A percentile compares a stretch with the other conserved stretches of the same genome.
Conservation (phyloP, 2,888 invertebrate species). For the Ephialtes manifestator region DNA sequence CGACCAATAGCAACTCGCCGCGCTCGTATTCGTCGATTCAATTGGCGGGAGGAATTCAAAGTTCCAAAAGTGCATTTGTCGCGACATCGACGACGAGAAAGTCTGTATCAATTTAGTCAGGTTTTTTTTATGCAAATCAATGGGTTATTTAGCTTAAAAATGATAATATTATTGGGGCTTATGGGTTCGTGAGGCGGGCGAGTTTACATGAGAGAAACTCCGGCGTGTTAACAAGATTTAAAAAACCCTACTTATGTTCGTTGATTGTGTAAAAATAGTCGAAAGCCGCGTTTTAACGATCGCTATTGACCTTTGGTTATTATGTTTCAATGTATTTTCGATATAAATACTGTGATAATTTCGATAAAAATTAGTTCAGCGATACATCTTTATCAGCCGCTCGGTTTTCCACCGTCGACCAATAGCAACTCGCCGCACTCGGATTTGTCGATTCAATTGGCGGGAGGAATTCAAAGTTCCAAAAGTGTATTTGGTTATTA, state of each 20-base stretch:
- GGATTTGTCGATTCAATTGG: slow-evolving; percentile 5
- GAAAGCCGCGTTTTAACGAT: not conserved
- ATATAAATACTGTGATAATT: slow-evolving; percentile 38
- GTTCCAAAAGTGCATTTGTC: too few relatives aligned
- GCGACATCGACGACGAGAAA: too few relatives aligned
- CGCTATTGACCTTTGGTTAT: not conserved
- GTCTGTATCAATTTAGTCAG: slow-evolving; percentile 68
- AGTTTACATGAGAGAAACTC: slow-evolving; percentile 71
- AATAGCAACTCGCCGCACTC: slow-evolving; percentile 28
- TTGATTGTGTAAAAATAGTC: not conserved
- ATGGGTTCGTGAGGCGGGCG: slow-evolving; percentile 69
- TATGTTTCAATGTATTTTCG: not conserved
- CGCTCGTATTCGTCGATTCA: not conserved
- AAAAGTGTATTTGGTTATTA: not conserved
- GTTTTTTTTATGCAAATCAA: slow-evolving; percentile 68
- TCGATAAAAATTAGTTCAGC: slow-evolving; percentile 3
- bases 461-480: too few relatives aligned
- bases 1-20: slow-evolving; percentile 51
- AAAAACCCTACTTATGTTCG: not conserved
- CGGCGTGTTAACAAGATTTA: slow-evolving; percentile 18
- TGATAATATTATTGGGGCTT: slow-evolving; percentile 55
- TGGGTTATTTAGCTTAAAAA: slow-evolving; percentile 39
- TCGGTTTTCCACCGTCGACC: slow-evolving; percentile 23
- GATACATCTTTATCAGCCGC: slow-evolving; percentile 20
- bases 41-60: slow-evolving; percentile 48